Conservation (phyloP, 2,888 invertebrate species). For the Hirtodrosophila duncani region DNA sequence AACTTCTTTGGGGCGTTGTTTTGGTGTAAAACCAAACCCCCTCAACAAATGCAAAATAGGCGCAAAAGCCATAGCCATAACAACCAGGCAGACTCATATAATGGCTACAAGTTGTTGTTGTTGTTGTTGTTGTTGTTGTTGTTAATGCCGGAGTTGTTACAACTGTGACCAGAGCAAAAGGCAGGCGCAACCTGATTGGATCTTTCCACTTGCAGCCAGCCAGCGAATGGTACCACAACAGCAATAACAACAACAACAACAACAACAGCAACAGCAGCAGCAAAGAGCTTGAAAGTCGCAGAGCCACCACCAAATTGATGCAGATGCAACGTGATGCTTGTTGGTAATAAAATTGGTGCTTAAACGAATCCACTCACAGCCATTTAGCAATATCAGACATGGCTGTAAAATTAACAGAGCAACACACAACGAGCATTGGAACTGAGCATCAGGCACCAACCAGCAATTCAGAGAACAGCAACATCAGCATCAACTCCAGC, state of each 20-base stretch:
- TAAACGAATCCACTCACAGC: conserved; percentile 76
- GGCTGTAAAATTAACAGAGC: conserved; percentile 73
- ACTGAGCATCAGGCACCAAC: no score
- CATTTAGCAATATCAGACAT: conserved; percentile 76
- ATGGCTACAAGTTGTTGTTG: conserved; percentile 60
- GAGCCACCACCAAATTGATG: conserved; percentile 44
- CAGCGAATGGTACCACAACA: conserved; percentile 6
- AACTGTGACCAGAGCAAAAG: conserved; percentile 58
- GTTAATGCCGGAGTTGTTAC: conserved; percentile 27
- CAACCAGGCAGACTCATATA: conserved; percentile 44
- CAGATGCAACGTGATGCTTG: conserved; percentile 72
- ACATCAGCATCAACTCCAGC: neutral
- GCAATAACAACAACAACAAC: conserved; percentile 29
- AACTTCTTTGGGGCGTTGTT: conserved; percentile 65
- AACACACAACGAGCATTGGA: conserved; percentile 52
- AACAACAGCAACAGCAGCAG: conserved; percentile 19
- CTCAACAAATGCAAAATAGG: conserved; percentile 63
- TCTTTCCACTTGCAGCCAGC: conserved; percentile 55
- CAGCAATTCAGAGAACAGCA: conserved; percentile 25
- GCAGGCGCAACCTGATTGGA: conserved; percentile 69
- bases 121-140: conserved; percentile 13
- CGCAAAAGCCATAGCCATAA: conserved; percentile 44
- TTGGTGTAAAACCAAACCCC: conserved; percentile 47
- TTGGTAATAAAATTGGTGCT: conserved; percentile 76
- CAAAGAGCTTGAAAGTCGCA: conserved; percentile 20